Percentiles rank a stretch among this genome's conserved stretches.
Conservation (phyloP, 2,888 invertebrate species). For the Cataglyphis livida region DNA sequence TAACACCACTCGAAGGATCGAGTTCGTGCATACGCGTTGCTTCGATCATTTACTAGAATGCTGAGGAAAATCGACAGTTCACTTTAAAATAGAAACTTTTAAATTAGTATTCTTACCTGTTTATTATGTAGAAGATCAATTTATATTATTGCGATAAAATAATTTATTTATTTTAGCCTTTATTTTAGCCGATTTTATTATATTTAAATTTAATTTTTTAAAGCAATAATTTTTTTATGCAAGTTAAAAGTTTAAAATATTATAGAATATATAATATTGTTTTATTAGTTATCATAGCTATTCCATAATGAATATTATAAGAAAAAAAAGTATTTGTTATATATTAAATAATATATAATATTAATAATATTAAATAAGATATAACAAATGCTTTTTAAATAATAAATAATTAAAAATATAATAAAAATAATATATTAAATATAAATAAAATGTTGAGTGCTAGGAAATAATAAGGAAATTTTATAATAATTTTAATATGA, state of each 20-base stretch:
- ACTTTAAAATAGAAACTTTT: neutral
- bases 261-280: neutral
- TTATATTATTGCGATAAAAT: neutral
- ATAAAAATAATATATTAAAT: neutral
- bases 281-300: neutral
- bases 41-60: constrained; percentile 34
- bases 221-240: neutral
- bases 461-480: neutral
- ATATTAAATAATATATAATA: neutral
- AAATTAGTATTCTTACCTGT: neutral
- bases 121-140: neutral
- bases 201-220: neutral
- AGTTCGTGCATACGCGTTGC: constrained; percentile 37
- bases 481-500: neutral
- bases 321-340: neutral
- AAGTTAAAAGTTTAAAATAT: neutral
- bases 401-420: neutral
- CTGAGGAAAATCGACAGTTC: neutral
- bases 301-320: neutral
- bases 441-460: neutral
- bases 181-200: neutral
- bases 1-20: constrained; percentile 57
- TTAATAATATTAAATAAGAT: too few species aligned
- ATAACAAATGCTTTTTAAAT: too few species aligned
- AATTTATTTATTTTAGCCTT: too few species aligned